Evolutionary conservation across 1,140 invertebrate genomes (phyloP).

Genomic region (Achroia grisella): DNA sequence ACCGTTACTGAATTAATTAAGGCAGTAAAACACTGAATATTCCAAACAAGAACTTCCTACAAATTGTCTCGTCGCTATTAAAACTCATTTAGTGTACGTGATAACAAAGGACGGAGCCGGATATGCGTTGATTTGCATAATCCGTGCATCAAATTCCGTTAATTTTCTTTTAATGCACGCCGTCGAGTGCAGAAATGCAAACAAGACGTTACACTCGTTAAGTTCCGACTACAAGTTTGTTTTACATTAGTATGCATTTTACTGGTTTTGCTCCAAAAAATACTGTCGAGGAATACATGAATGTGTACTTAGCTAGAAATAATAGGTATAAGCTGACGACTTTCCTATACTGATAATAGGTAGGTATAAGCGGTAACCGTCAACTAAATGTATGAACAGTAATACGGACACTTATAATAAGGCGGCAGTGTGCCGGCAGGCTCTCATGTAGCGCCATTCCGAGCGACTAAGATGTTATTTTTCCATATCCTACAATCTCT

Average conservation of each 20-base stretch:
- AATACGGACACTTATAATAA: no score
- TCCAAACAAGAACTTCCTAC: constrained; percentile 12
- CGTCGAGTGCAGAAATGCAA: constrained; percentile 17
- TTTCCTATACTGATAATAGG: no score
- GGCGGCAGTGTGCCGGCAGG: no score
- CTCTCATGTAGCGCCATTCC: no score
- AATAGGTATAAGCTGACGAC: no score
- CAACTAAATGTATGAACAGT: no score
- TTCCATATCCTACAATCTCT: no score
- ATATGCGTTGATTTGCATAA: constrained; percentile 61
- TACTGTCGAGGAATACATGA: no score
- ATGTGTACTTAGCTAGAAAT: no score
- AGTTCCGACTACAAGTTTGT: constrained; percentile 2
- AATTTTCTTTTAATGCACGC: constrained; percentile 62
- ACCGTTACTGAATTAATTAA: constrained; percentile 21
- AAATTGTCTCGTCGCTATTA: constrained; percentile 16
- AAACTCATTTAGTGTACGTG: constrained; percentile 33
- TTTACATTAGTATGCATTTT: constrained; percentile 2
- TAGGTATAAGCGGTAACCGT: no score
- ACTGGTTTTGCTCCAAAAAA: no score
- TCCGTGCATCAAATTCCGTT: constrained; percentile 64
- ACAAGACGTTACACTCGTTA: constrained; percentile 17
- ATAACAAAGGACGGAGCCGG: constrained; percentile 40
- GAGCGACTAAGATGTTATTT: no score
- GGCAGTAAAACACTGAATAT: constrained; percentile 18